phyloP scores from a whole-genome alignment of 2,888 invertebrate species.

The Acanthosepion esculentum region DNA sequence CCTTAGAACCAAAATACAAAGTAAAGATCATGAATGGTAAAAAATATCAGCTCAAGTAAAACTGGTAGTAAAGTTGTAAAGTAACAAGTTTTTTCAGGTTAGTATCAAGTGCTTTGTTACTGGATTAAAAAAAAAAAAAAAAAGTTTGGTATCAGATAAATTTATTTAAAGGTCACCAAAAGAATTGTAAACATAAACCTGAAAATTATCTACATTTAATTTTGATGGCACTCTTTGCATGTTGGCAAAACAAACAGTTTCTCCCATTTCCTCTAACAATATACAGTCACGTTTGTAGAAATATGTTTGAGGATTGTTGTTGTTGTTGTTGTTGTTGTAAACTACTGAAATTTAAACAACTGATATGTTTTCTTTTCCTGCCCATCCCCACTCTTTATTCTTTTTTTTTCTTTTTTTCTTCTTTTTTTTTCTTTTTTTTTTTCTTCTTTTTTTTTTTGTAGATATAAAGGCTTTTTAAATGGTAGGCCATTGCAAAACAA shows the following conservation, averaged over 20 bases:
- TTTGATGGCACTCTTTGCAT: background rate
- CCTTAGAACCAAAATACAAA: too few species aligned
- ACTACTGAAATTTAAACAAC: background rate
- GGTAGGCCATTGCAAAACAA: background rate
- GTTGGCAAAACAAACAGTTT: background rate
- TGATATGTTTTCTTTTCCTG: background rate
- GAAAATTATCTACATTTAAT: background rate
- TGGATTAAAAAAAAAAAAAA: background rate
- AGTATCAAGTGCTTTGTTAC: background rate
- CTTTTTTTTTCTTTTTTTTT: background rate
- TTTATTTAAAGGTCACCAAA: background rate
- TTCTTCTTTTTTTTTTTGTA: too few species aligned
- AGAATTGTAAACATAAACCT: background rate
- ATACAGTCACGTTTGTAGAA: background rate
- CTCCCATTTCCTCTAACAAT: background rate
- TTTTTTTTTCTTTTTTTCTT: too few species aligned
- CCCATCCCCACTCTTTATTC: background rate
- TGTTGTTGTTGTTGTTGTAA: background rate
- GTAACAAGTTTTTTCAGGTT: too few species aligned
- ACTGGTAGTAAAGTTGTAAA: too few species aligned
- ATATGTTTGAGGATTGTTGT: background rate
- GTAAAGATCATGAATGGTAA: too few species aligned
- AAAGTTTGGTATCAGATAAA: background rate
- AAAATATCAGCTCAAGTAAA: too few species aligned
- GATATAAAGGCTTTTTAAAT: background rate